Base-by-base conservation (phyloP, 2,888 invertebrate species). In the Ichneumoninae sp. region DNA sequence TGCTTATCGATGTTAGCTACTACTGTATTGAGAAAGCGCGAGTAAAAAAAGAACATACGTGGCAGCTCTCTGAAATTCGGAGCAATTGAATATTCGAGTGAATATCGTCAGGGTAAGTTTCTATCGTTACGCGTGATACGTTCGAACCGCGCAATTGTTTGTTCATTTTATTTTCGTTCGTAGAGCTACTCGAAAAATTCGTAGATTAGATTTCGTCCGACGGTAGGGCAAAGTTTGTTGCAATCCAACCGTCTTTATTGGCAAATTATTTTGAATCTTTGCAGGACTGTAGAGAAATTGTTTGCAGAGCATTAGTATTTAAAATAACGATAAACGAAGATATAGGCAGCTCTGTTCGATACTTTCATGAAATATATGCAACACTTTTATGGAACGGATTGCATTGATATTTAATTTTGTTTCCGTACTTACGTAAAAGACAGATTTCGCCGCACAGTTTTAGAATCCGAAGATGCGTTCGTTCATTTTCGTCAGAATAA, bases 1-100 rank as follows among this genome's bases (percentile, higher is more conserved):
- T 82, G 81, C 84, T 81, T 81, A 81, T 74, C 74, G 65, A 83
- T 80, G 70, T 75, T 83, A 75, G 65, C 75, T 66, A 54, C 52
- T 52, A 66, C 40, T 75, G 50, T 75, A 33, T 73, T 74, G 44
- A 33, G 44, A 40, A 33, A 50, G 19, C 33, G 47, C 44, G 19
- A 65, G 30, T 7, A 78, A 63, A 78, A 44, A 69, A 69, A n/a
- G 22, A 1, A n/a, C 60, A 30, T 16, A 44, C 7, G 16, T 5
- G 30, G 16, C 44, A 66, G 19, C 44, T 10, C 63, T 68, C 47
- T 63, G 63, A n/a, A 7, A 60, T 84, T 74, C 54, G 44, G 22
- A 47, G 78, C 69, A 36, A 70, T 47, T 52, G 69, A 22, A 63
- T 63, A 70, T 70, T 36, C 22, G 40, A 36, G 33, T 57, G 30